Percentiles rank a stretch among this genome's conserved stretches.
phyloP scores from a whole-genome alignment of 2,888 invertebrate genomes.

The Anodontia alba region DNA sequence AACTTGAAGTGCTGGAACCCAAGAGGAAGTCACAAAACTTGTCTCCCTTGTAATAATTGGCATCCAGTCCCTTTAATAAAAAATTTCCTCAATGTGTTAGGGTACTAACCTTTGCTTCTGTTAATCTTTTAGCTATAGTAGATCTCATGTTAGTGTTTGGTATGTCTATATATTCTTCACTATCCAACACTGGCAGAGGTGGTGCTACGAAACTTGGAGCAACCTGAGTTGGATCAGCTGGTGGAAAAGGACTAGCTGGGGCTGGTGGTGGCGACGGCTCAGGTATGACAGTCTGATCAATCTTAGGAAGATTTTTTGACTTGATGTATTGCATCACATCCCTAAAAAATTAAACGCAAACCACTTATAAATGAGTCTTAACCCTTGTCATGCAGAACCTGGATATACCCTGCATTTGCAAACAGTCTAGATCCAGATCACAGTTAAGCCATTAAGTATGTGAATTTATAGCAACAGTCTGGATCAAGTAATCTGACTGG shows the following conservation, averaged over 20 bases:
- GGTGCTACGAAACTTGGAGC: constrained; percentile 58
- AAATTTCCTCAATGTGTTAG: too few species aligned
- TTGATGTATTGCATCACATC: constrained; percentile 79
- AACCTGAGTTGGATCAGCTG: constrained; percentile 50
- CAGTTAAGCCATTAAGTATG: too few species aligned
- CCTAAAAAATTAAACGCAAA: constrained; percentile 66
- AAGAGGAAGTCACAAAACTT: too few species aligned
- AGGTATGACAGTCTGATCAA: constrained; percentile 29
- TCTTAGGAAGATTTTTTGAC: constrained; percentile 72
- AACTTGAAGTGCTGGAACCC: too few species aligned
- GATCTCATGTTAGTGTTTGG: constrained; percentile 88
- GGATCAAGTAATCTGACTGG: too few species aligned
- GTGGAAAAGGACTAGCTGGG: constrained; percentile 64
- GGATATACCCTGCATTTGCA: too few species aligned
- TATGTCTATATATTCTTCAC: constrained; percentile 85
- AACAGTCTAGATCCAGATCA: too few species aligned
- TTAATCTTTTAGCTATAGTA: constrained; percentile 88
- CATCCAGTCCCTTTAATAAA: too few species aligned
- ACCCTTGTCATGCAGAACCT: too few species aligned
- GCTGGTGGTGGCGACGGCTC: constrained; percentile 10
- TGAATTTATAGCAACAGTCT: too few species aligned
- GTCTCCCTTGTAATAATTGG: too few species aligned
- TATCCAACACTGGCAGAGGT: constrained; percentile 37
- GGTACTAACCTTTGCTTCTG: constrained; percentile 87
- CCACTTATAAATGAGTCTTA: too few species aligned